A percentile compares a stretch with the other conserved stretches of the same genome.
Conservation (phyloP, 2,113 vertebrate species). For the Coreoperca whiteheadi region DNA sequence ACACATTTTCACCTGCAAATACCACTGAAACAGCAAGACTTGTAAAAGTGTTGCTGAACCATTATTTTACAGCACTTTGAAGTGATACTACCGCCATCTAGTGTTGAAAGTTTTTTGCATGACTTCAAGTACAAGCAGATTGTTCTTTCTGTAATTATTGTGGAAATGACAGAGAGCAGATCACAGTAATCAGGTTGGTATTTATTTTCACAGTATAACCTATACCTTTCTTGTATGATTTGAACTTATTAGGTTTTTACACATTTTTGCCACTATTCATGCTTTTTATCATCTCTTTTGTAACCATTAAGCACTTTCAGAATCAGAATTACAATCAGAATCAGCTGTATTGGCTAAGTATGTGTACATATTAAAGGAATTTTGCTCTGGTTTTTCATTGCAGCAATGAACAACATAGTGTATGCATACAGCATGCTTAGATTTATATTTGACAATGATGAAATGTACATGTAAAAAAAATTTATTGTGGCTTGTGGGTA, state of each 20-base stretch:
- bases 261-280: background rate
- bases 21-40: background rate
- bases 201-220: background rate
- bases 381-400: no score
- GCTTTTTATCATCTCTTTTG: background rate
- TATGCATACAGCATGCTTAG: no score
- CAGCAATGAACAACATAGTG: no score
- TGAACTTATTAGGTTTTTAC: background rate
- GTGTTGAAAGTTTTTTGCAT: conserved; percentile 36
- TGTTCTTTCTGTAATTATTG: background rate
- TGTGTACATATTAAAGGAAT: no score
- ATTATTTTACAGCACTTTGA: background rate
- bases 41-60: background rate
- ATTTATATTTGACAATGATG: no score
- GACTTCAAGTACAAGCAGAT: background rate
- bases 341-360: no score
- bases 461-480: no score
- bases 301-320: background rate
- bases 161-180: background rate
- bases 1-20: background rate
- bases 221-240: background rate
- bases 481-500: no score
- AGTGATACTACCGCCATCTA: conserved; percentile 56
- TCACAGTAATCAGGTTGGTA: background rate
- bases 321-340: no score